Evolutionary conservation across 1,140 invertebrate genomes (phyloP).

Genomic region (Tribolium madens): DNA sequence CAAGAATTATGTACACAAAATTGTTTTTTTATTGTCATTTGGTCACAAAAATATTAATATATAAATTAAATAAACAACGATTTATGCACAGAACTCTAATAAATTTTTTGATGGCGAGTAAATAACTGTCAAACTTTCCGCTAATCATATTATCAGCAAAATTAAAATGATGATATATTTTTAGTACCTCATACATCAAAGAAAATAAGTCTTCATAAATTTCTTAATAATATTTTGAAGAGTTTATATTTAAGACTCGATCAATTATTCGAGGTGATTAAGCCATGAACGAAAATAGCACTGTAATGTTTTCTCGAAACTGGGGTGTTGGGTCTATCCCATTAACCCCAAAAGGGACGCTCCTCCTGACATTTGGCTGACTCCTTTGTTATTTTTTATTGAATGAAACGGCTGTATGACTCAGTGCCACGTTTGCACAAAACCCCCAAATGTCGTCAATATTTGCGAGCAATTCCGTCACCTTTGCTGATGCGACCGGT

Average conservation of each 20-base stretch:
- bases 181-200: background rate
- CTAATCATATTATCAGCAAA: background rate
- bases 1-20: too few species aligned
- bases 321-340: background rate
- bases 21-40: too few species aligned
- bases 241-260: background rate
- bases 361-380: background rate
- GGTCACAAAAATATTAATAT: background rate
- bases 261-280: background rate
- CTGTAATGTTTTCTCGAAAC: background rate
- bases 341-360: background rate
- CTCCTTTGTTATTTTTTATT: background rate
- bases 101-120: background rate
- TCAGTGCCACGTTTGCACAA: background rate
- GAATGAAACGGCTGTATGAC: background rate
- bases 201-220: background rate
- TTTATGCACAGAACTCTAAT: background rate
- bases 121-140: background rate
- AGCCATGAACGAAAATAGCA: background rate
- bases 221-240: background rate
- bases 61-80: too few species aligned
- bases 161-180: background rate
- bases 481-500: background rate
- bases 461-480: background rate
- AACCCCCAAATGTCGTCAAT: background rate